These are phyloP conservation scores for Cremastinae sp. DNA, from an alignment of 2,888 invertebrate species.

Conservation along the genomic window DNA sequence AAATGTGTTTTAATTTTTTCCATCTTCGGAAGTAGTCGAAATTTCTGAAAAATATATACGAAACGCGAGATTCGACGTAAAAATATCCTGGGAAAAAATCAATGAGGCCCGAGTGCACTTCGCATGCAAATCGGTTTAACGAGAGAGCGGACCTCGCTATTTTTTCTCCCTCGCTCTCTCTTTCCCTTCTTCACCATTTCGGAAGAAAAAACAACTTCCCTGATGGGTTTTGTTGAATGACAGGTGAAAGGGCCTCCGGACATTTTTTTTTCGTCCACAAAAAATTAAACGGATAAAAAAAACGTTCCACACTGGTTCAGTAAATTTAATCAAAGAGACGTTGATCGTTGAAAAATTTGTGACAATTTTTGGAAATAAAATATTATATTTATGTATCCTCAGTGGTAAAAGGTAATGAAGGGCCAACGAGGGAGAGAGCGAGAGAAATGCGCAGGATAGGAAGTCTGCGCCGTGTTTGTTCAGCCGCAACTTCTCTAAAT, in stretches of 20 bases:
- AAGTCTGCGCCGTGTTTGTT: slow-evolving; percentile 76
- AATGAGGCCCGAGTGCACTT: slow-evolving; percentile 73
- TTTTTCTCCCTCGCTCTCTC: slow-evolving; percentile 45
- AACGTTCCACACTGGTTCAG: too few relatives aligned
- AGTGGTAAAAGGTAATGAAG: slow-evolving; percentile 36
- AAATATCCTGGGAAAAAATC: slow-evolving; percentile 61
- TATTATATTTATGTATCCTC: slow-evolving; percentile 4
- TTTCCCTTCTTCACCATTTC: slow-evolving; percentile 45
- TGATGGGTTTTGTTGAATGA: slow-evolving; percentile 23
- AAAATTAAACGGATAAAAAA: background rate
- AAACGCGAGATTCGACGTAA: background rate
- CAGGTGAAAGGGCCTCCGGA: slow-evolving; percentile 11
- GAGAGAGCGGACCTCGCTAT: slow-evolving; percentile 60
- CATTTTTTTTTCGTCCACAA: too few relatives aligned
- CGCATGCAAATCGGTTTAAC: slow-evolving; percentile 77
- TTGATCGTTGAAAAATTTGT: background rate
- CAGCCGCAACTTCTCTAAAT: slow-evolving; percentile 80
- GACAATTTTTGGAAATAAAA: slow-evolving; percentile 8
- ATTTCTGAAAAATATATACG: too few relatives aligned
- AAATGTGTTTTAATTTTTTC: slow-evolving; percentile 27
- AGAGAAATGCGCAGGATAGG: slow-evolving; percentile 62
- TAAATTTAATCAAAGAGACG: background rate
- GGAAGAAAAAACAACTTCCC: slow-evolving; percentile 73
- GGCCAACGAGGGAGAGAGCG: slow-evolving; percentile 44
- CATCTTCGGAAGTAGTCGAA: slow-evolving; percentile 8